A percentile compares a stretch with the other conserved stretches of the same genome.
phyloP scores from a whole-genome alignment of 2,113 vertebrate genomes.

The Megaleporinus macrocephalus region DNA sequence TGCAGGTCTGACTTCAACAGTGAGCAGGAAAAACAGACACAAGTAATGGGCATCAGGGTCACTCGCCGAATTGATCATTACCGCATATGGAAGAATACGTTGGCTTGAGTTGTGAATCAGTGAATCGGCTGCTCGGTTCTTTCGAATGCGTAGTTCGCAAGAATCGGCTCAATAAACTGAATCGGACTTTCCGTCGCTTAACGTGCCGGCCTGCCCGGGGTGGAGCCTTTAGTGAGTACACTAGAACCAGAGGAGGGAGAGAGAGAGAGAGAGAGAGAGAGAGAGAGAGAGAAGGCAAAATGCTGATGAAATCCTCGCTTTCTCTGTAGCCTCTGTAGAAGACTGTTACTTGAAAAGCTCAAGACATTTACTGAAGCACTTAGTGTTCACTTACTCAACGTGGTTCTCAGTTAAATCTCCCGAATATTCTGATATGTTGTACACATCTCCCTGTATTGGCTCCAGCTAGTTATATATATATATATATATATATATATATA shows the following conservation, averaged over 20 bases:
- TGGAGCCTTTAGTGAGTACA: constrained; percentile 48
- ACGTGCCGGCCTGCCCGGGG: constrained; percentile 27
- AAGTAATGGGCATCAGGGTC: neutral
- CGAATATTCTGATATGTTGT: too few relatives aligned
- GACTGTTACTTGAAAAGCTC: neutral
- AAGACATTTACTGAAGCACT: too few relatives aligned
- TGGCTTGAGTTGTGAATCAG: neutral
- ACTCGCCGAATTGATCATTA: neutral
- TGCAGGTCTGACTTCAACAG: too few relatives aligned
- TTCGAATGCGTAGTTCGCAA: neutral
- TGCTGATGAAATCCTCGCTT: neutral
- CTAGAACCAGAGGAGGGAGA: neutral
- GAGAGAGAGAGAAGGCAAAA: neutral
- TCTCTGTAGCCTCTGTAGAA: neutral
- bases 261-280: too few relatives aligned
- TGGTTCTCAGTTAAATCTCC: neutral
- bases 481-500: too few relatives aligned
- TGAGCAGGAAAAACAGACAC: too few relatives aligned
- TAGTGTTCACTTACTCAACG: too few relatives aligned
- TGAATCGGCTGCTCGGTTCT: neutral
- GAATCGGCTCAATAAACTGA: neutral
- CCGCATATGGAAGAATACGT: neutral
- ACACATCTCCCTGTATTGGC: too few relatives aligned
- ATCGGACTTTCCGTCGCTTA: neutral
- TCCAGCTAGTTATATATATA: too few relatives aligned